Evolutionary conservation across 2,113 vertebrate genomes (phyloP), one percentile per base, ranked within the genome.

Genomic region (Prochilodus magdalenae): DNA sequence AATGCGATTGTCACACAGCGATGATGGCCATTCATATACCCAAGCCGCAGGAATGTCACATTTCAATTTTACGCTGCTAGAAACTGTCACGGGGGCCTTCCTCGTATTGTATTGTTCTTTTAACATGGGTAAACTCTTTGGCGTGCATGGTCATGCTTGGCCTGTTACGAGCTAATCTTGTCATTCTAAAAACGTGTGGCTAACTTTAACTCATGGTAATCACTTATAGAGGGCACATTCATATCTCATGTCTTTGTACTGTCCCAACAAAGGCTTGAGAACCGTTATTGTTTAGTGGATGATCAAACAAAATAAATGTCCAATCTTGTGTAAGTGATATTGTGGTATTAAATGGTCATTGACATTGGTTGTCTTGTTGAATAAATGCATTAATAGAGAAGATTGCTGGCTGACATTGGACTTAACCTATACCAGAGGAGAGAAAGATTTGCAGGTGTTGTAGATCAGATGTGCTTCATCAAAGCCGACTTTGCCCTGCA

Each of bases 1-100:
- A 81, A 86, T 74, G 53, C 29, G 62, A 70, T 81, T 77, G 82
- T 74, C 74, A 80, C 77, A 80, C 40, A 26, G 55, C 29, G 73
- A 59, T 7, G 40, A 77, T 67, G 63, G 71, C 69, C 53, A 83
- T 86, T 83, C 59, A 83, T 77, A 40, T 73, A 8, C 11, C 55
- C 3, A 40, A 18, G 22, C 81, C 36, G 36, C 51, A 62, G 76
- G 80, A 82, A 79, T 79, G 65, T 82, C 75, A 73, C 62, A 27
- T 74, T 78, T 72, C 77, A 80, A 69, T 80, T 66, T 73, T 69
- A 72, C 62, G 40, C 67, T 73, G 67, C 69, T 69, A 51, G 18
- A 36, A 51, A 60, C 29, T 69, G 26, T 67, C 67, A 69, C 29
- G 66, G 73, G 80, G 55, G 29, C 33, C 59, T 82, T 71, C 75